phyloP scores from a whole-genome alignment of 1,140 invertebrate species.

The Philopotamus ludificatus region DNA sequence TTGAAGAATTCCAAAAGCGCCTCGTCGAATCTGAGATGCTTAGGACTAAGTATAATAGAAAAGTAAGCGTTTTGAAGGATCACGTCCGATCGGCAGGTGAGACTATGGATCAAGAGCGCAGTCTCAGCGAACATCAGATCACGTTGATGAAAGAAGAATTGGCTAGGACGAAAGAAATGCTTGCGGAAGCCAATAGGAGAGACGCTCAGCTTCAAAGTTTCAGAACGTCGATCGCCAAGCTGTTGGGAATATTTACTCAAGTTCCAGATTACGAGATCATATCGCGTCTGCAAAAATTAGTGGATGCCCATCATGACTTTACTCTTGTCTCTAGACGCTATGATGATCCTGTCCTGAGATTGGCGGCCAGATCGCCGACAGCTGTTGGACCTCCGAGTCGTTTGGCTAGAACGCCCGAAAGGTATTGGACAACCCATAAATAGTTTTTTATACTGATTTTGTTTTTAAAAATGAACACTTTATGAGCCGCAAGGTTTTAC shows the following conservation, averaged over 20 bases:
- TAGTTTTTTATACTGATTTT: no score
- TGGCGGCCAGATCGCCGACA: conserved; percentile 56
- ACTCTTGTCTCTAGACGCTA: conserved; percentile 71
- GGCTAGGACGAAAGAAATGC: conserved; percentile 65
- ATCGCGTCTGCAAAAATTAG: conserved; percentile 70
- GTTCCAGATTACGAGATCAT: conserved; percentile 76
- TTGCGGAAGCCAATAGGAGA: conserved; percentile 69
- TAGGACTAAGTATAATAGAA: conserved; percentile 67
- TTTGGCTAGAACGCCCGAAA: conserved; percentile 58
- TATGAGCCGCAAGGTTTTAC: no score
- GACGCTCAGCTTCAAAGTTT: conserved; percentile 75
- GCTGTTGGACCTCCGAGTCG: conserved; percentile 53
- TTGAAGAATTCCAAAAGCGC: conserved; percentile 78
- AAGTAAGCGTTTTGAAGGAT: conserved; percentile 70
- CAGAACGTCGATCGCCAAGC: conserved; percentile 54
- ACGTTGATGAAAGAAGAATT: conserved; percentile 69
- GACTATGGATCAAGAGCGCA: conserved; percentile 67
- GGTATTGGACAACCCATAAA: conserved; percentile 40
- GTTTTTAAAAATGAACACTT: no score
- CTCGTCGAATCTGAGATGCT: conserved; percentile 72
- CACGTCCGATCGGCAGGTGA: conserved; percentile 64
- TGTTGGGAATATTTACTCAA: conserved; percentile 63
- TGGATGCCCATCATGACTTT: conserved; percentile 75
- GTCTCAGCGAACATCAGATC: conserved; percentile 67
- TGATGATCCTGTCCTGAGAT: conserved; percentile 61